phyloP scores from a whole-genome alignment of 2,888 invertebrate genomes.

The Enoplolaimus lenunculus region DNA sequence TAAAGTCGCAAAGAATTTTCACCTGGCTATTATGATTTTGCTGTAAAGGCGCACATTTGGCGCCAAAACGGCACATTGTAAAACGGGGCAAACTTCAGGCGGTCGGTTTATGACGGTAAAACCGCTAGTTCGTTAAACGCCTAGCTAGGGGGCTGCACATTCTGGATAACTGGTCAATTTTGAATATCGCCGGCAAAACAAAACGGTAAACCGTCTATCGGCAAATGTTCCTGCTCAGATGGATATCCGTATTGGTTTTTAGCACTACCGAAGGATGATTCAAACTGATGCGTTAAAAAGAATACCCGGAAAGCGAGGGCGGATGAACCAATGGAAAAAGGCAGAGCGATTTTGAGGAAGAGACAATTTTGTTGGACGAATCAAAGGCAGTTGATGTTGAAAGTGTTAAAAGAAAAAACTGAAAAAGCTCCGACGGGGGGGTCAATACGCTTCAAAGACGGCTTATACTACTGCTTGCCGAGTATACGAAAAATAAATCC shows the following conservation, averaged over 20 bases:
- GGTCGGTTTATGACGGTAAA: conserved; percentile 73
- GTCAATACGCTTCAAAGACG: conserved; percentile 64
- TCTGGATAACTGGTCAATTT: conserved; percentile 82
- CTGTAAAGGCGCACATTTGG: conserved; percentile 87
- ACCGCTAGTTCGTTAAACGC: conserved; percentile 65
- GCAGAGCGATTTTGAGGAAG: conserved; percentile 68
- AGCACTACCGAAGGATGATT: conserved; percentile 75
- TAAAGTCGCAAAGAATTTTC: conserved; percentile 56
- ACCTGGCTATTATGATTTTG: conserved; percentile 81
- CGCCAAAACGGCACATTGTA: conserved; percentile 94
- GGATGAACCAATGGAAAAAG: conserved; percentile 43
- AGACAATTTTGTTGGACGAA: conserved; percentile 67
- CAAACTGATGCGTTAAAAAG: conserved; percentile 67
- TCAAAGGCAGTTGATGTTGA: conserved; percentile 46
- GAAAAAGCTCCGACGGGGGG: conserved; percentile 57
- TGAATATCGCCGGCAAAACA: conserved; percentile 85
- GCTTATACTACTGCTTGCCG: conserved; percentile 62
- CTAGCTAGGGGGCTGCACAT: conserved; percentile 82
- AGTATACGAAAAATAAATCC: conserved; percentile 68
- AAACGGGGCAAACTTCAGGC: conserved; percentile 73
- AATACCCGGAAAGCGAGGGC: conserved; percentile 47
- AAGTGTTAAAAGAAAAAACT: conserved; percentile 61
- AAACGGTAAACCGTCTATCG: conserved; percentile 80
- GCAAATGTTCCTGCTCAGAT: conserved; percentile 74
- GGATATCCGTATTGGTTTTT: conserved; percentile 86